A percentile compares a stretch with the other conserved stretches of the same genome.
Conservation (phyloP, 2,888 invertebrate species). For the Adela reaumurella region DNA sequence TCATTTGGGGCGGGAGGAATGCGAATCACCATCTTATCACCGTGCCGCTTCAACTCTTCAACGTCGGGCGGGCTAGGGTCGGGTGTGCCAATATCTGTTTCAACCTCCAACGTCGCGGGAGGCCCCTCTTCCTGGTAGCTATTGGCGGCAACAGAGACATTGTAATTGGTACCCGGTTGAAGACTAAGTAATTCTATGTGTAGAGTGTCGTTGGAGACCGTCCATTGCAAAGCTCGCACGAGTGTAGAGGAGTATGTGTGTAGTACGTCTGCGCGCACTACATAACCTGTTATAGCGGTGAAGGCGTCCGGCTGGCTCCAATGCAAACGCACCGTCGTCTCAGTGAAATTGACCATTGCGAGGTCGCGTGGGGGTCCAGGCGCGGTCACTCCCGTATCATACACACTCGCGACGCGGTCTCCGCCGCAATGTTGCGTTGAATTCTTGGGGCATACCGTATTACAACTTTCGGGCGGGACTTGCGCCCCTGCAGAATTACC, state of each 20-base stretch:
- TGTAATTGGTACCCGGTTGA: slow-evolving; percentile 73
- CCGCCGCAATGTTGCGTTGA: slow-evolving; percentile 66
- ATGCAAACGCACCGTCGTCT: slow-evolving; percentile 56
- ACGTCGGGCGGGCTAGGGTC: slow-evolving; percentile 70
- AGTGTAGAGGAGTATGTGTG: slow-evolving; percentile 56
- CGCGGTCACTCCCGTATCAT: slow-evolving; percentile 60
- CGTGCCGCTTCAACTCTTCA: slow-evolving; percentile 56
- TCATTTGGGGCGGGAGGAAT: slow-evolving; percentile 67
- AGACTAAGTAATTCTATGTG: slow-evolving; percentile 59
- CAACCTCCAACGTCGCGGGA: slow-evolving; percentile 49
- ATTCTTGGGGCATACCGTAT: slow-evolving; percentile 59
- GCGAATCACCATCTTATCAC: slow-evolving; percentile 62
- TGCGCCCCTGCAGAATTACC: slow-evolving; percentile 39
- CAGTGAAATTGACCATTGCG: slow-evolving; percentile 54
- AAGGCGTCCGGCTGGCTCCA: slow-evolving; percentile 59
- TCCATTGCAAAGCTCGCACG: slow-evolving; percentile 51
- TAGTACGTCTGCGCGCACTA: slow-evolving; percentile 50
- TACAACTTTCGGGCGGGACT: slow-evolving; percentile 44
- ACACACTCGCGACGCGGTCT: slow-evolving; percentile 61
- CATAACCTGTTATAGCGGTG: slow-evolving; percentile 50
- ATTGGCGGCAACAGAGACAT: slow-evolving; percentile 66
- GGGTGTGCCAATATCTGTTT: slow-evolving; percentile 69
- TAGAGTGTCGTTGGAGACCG: slow-evolving; percentile 56
- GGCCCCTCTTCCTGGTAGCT: slow-evolving; percentile 60
- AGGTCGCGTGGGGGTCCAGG: slow-evolving; percentile 69